Base-by-base conservation (phyloP, 2,113 vertebrate species). In the Fulmarus glacialis region DNA sequence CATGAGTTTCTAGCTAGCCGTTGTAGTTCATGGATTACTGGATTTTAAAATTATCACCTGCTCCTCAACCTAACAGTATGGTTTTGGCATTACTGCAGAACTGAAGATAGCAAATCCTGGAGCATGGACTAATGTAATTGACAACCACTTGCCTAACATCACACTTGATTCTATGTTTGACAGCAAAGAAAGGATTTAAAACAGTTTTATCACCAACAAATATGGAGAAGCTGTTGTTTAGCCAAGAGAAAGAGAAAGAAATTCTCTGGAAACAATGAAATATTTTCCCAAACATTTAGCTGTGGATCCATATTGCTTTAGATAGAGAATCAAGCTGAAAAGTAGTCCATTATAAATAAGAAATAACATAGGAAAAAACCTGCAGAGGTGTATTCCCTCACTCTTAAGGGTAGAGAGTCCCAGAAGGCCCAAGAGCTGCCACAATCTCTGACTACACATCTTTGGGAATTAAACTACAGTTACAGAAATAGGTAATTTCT, bases 401-500 rank as follows among this genome's bases (percentile, higher is more conserved):
- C 12, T 82, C 58, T 22, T 68, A 68, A 75, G 12, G 15, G 23
- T 30, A 84, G 15, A 83, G 50, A 66, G 27, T 70, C 62, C 4
- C 66, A 94, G 66, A 83, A 91, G 91, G 91, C 27, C 70, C 32
- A 67, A 80, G 45, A 85, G 62, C 87, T 94, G n/a, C 64, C 56
- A 59, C 90, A 84, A 66, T 82, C 50, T 91, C 85, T 66, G 62
- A 62, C 52, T 81, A 60, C 26, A 56, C 1, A 0, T 91, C 86
- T 89, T 78, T 24, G 15, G 14, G 50, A 94, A 71, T 93, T 92
- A 91, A 94, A 82, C 60, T 45, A 32, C 18, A 4, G 66, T 80
- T 94, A 78, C 3, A 95, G 87, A 89, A 96, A 85, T 32, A 75
- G 36, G 89, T 82, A 82, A 79, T 91, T 95, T 90, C 73, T 96